Evolutionary conservation across 2,888 invertebrate species (phyloP), one percentile per base, ranked within the genome.

Genomic region (Agrochola macilenta): DNA sequence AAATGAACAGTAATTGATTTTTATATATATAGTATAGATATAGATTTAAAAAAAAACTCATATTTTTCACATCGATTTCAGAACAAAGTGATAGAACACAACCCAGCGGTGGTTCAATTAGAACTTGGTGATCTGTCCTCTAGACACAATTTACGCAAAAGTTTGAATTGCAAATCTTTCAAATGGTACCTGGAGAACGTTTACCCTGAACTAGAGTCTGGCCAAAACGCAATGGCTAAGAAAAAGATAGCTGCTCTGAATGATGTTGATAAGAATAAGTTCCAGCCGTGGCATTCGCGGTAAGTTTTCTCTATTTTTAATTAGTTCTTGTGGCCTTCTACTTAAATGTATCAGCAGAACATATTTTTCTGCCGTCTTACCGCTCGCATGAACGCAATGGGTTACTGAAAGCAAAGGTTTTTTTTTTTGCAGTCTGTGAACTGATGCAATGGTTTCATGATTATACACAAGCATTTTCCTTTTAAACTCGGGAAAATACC

Each of bases 101-200:
- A 98, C 85, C 98, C 98, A 7, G 97, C 97, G 4, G 97, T 97
- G 0, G 97, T 97, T 39, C 94, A 97, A 49, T 93, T 97, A 17
- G 94, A 97, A 63, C 98, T 97, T 86, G 99, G 99, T 0, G 98
- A 99, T 92, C 97, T 99, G 35, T 97, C 98, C 0, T 98, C 98
- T 0, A 97, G 99, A 69, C 86, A 98, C 17, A 96, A 97, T 49
- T 94, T 99, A 12, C 97, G 99, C 1, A 96, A 98, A 88, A 96
- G 95, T n/a, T 95, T 99, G 0, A 95, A 98, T 17, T 99, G 99
- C 94, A 97, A 98, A 86, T 97, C 98, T 43, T 99, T 99, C 94
- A 97, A 98, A 77, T 99, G 99, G 99, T 99, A 99, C 90, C 93
- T 99, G 85, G 97, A 98, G 73, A 98, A 98, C 82, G 97, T 99